Evolutionary conservation across 2,888 invertebrate genomes (phyloP), one percentile per base, ranked within the genome.

Genomic region (Ceramica pisi): DNA sequence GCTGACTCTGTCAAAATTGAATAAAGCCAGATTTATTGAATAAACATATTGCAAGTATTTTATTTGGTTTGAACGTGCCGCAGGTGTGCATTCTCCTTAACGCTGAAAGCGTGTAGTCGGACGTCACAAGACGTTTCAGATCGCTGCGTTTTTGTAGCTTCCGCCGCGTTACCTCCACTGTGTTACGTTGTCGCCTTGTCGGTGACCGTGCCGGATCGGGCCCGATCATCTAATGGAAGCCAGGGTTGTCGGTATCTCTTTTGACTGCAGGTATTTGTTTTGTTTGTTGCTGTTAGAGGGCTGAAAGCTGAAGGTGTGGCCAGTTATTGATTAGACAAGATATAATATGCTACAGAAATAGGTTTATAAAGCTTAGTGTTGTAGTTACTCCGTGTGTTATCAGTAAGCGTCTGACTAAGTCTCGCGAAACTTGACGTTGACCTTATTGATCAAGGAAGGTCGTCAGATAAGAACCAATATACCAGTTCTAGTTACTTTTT

Each of bases 101-200:
- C 14, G 26, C 53, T 65, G 48, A 75, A 53, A 69, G 56, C 67
- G 31, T 38, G 16, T 12, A 26, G 31, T 63, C 6, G 63, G 63
- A 51, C 35, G 63, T 74, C 51, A 55, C 31, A 63, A 74, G 63
- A 78, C 44, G 62, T 75, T 80, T 65, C 41, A 62, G 51, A 78
- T 69, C 53, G 81, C 8, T 14, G 41, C 26, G 61, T 75, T 65
- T 31, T 62, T 69, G 56, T 80, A 41, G n/a, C 48, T 75, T 80
- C 68, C 75, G 21, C 50, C 41, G 31, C 61, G 48, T 68, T 75
- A 68, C 81, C 64, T 68, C 60, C 56, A 10, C 26, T n/a, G 56
- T 35, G 60, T 41, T 46, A n/a, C 31, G 55, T 16, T 60, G 51
- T 41, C 16, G 16, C 14, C 56, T 31, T 41, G 41, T 46, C 14